phyloP scores from a whole-genome alignment of 2,888 invertebrate species.

The Dermolepida albohirtum region DNA sequence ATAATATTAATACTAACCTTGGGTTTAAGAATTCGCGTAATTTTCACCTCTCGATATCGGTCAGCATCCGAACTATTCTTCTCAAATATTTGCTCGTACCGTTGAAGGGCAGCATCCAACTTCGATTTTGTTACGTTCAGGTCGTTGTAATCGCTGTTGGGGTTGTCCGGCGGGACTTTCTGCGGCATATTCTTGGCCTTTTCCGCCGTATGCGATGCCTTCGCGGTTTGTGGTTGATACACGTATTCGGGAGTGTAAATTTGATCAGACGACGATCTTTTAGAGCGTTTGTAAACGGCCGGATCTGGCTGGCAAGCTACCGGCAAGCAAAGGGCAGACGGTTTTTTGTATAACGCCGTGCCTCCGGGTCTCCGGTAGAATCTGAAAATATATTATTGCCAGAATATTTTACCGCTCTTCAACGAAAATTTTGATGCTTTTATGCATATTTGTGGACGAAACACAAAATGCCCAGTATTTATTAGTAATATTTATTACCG shows the following conservation, averaged over 20 bases:
- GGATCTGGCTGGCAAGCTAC: conserved; percentile 59
- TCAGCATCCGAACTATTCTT: conserved; percentile 39
- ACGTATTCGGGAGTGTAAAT: conserved; percentile 16
- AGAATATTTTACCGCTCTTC: too few relatives aligned
- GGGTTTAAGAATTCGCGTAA: conserved; percentile 52
- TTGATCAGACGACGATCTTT: conserved; percentile 46
- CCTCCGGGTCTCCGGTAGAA: conserved; percentile 51
- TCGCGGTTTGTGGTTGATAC: conserved; percentile 20
- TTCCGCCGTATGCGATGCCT: conserved; percentile 13
- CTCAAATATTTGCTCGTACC: conserved; percentile 51
- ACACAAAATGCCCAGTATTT: too few relatives aligned
- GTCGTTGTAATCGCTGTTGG: conserved; percentile 23
- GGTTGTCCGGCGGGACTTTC: background rate
- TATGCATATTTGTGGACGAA: too few relatives aligned
- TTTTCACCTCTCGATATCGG: conserved; percentile 42
- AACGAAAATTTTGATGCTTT: too few relatives aligned
- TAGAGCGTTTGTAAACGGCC: conserved; percentile 49
- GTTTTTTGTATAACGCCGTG: conserved; percentile 55
- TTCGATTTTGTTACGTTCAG: conserved; percentile 48
- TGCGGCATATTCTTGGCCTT: conserved; percentile 3
- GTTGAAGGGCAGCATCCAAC: conserved; percentile 50
- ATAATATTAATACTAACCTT: conserved; percentile 49
- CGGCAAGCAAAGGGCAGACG: conserved; percentile 60
- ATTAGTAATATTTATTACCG: too few relatives aligned
- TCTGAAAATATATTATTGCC: conserved; percentile 51